Evolutionary conservation across 2,113 vertebrate species (phyloP).

Genomic region (Phoenicopterus ruber): DNA sequence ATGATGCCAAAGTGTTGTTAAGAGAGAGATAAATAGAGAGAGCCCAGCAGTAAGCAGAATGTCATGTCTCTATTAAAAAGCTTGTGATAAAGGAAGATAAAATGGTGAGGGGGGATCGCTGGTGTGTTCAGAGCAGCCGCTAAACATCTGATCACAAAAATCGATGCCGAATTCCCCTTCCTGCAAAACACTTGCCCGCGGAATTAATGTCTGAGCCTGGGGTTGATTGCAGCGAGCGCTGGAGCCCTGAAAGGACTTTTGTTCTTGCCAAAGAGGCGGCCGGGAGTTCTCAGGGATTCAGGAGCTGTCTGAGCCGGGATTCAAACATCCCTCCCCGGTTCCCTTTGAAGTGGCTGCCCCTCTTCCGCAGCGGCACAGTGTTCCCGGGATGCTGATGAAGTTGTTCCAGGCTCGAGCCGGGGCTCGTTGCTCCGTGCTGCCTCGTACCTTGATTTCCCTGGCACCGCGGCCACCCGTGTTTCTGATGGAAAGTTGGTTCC

Average conservation of each 20-base stretch:
- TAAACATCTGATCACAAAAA: slow-evolving; percentile 64
- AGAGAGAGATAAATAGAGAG: slow-evolving; percentile 66
- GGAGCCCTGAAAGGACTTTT: slow-evolving; percentile 24
- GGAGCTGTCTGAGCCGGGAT: slow-evolving; percentile 7
- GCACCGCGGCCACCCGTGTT: not conserved
- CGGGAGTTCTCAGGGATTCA: not conserved
- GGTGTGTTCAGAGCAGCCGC: slow-evolving; percentile 57
- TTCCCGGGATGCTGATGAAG: slow-evolving; percentile 18
- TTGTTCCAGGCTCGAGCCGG: not conserved
- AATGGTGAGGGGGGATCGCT: slow-evolving; percentile 43
- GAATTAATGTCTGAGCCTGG: not conserved
- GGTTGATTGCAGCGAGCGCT: not conserved
- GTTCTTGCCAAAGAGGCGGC: not conserved
- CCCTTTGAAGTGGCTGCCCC: not conserved
- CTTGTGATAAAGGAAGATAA: slow-evolving; percentile 71
- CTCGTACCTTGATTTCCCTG: not conserved
- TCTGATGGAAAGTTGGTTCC: not conserved
- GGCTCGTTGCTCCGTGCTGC: not conserved
- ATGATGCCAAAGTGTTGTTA: slow-evolving; percentile 65
- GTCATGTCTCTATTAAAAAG: slow-evolving; percentile 70
- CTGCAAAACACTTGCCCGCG: not conserved
- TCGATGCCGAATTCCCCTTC: slow-evolving; percentile 24
- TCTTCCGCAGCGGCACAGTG: not conserved
- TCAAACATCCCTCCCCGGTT: not conserved
- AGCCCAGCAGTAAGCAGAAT: slow-evolving; percentile 59